Evolutionary conservation across 2,888 invertebrate genomes (phyloP).

Genomic region (Xestoiulus laeticollis): DNA sequence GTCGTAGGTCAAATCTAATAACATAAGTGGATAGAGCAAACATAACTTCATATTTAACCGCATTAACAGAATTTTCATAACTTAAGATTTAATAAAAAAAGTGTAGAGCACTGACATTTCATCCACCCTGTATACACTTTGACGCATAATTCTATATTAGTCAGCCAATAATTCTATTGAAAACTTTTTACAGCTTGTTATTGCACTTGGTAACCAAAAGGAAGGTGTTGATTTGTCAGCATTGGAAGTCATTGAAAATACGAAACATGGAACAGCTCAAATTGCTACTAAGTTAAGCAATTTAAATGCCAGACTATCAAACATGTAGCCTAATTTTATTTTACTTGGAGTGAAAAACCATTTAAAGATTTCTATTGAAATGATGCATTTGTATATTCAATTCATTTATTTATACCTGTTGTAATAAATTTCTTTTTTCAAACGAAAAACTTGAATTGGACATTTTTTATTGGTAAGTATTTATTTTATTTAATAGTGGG

Average conservation of each 20-base stretch:
- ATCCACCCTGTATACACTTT: too few relatives aligned
- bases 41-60: too few relatives aligned
- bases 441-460: not conserved
- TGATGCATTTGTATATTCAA: not conserved
- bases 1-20: too few relatives aligned
- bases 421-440: not conserved
- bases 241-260: constrained; percentile 42
- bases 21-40: too few relatives aligned
- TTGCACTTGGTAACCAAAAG: constrained; percentile 43
- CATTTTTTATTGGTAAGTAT: not conserved
- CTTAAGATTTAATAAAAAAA: too few relatives aligned
- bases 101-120: too few relatives aligned
- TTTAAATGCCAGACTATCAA: constrained; percentile 40
- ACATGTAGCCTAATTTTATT: not conserved
- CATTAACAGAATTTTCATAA: too few relatives aligned
- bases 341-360: not conserved
- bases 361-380: not conserved
- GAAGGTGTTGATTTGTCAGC: constrained; percentile 43
- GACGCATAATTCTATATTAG: too few relatives aligned
- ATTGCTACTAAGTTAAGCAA: constrained; percentile 30
- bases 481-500: not conserved
- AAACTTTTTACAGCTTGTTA: constrained; percentile 6
- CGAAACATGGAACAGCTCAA: constrained; percentile 39
- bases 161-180: not conserved
- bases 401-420: not conserved